Conservation (phyloP, 2,888 invertebrate genomes). For the Nysson spinosus region DNA sequence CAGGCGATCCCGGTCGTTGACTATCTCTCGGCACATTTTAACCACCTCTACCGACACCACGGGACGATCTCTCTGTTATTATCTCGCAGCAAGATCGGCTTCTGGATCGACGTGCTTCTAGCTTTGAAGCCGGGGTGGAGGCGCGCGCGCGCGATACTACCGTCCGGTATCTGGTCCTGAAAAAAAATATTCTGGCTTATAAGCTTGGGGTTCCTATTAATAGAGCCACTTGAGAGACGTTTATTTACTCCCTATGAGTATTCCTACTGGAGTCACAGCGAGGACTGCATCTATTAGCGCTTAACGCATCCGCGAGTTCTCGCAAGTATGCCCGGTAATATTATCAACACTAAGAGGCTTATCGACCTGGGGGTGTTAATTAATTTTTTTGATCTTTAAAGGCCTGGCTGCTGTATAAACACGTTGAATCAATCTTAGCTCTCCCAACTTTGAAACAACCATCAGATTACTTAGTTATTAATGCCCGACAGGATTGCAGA, state of each 20-base stretch:
- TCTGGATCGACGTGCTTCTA: slow-evolving; percentile 51
- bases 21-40: slow-evolving; percentile 20
- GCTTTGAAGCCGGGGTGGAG: slow-evolving; percentile 37
- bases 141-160: slow-evolving; percentile 32
- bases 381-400: slow-evolving; percentile 37
- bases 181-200: slow-evolving; percentile 58
- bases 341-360: slow-evolving; percentile 52
- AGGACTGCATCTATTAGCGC: slow-evolving; percentile 52
- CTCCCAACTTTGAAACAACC: slow-evolving; percentile 24
- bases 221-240: slow-evolving; percentile 62
- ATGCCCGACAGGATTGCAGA: slow-evolving; percentile 15
- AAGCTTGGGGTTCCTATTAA: slow-evolving; percentile 65
- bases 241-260: slow-evolving; percentile 52
- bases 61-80: slow-evolving; percentile 51
- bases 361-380: slow-evolving; percentile 51
- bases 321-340: slow-evolving; percentile 22
- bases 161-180: slow-evolving; percentile 51
- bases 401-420: slow-evolving; percentile 30
- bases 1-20: slow-evolving; percentile 47
- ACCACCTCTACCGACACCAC: slow-evolving; percentile 30
- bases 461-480: background rate
- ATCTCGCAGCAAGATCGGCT: slow-evolving; percentile 58
- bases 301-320: slow-evolving; percentile 37
- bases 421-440: slow-evolving; percentile 37
- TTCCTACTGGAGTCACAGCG: slow-evolving; percentile 37